A percentile compares a stretch with the other conserved stretches of the same genome.
Conservation (phyloP, 2,113 vertebrate genomes). For the Rhagologus leucostigma region DNA sequence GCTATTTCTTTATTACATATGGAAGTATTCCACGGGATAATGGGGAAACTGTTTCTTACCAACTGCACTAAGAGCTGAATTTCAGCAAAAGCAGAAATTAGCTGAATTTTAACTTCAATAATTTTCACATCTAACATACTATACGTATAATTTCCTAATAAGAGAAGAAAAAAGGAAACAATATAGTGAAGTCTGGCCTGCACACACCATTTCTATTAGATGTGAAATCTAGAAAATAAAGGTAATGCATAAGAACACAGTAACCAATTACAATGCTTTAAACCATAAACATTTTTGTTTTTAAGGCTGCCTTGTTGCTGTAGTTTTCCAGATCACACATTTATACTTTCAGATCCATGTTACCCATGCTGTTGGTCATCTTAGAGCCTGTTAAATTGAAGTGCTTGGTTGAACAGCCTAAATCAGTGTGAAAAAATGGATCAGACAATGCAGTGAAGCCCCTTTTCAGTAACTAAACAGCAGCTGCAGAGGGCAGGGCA, state of each 20-base stretch:
- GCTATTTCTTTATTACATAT: background rate
- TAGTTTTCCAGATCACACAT: background rate
- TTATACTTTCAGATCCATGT: background rate
- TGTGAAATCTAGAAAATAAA: background rate
- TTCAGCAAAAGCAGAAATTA: background rate
- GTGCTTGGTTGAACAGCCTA: background rate
- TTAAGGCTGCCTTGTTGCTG: background rate
- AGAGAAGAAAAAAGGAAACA: background rate
- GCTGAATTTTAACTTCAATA: background rate
- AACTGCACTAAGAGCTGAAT: background rate
- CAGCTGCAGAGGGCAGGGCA: background rate
- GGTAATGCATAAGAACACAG: accelerated
- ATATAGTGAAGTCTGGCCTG: background rate
- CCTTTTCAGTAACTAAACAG: background rate
- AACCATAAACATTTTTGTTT: background rate
- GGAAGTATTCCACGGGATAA: background rate
- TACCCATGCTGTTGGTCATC: background rate
- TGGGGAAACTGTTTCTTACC: background rate
- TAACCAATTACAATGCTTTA: background rate
- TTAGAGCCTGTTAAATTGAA: background rate
- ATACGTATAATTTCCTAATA: background rate
- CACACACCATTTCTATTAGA: background rate
- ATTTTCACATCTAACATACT: background rate
- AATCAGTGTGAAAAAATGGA: background rate
- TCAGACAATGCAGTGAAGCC: background rate